These are phyloP conservation scores for Neria commutata DNA, from an alignment of 2,888 invertebrate genomes.

Conservation along the genomic window DNA sequence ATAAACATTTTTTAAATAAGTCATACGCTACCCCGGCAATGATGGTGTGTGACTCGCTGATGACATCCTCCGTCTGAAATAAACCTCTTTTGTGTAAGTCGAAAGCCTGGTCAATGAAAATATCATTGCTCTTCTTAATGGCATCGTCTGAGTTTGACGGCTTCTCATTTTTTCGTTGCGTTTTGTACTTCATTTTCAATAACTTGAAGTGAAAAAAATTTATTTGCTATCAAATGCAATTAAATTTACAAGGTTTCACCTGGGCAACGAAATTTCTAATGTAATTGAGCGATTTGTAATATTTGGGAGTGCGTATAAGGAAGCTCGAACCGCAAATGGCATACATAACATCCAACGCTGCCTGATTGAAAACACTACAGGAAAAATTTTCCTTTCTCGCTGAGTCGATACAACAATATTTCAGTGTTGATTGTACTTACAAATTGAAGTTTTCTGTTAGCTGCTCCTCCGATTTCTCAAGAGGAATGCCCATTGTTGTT, in stretches of 20 bases:
- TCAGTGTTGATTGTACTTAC: conserved; percentile 17
- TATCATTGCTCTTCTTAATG: conserved; percentile 26
- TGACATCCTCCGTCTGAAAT: conserved; percentile 34
- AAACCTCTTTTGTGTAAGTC: conserved; percentile 34
- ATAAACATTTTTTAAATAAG: neutral
- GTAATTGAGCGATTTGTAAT: conserved; percentile 22
- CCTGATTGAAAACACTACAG: conserved; percentile 6
- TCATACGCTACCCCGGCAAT: conserved; percentile 38
- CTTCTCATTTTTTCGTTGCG: no score
- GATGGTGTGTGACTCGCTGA: conserved; percentile 39
- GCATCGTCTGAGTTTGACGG: neutral
- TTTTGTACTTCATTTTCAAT: no score
- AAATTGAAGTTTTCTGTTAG: conserved; percentile 14
- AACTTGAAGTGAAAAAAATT: no score
- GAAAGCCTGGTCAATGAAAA: conserved; percentile 38
- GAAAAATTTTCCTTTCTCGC: neutral
- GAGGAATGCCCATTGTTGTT: conserved; percentile 21
- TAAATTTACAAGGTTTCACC: neutral
- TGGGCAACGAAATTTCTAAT: neutral
- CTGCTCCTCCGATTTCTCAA: conserved; percentile 11
- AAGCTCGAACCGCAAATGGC: conserved; percentile 19
- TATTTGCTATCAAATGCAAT: no score
- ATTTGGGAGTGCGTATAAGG: conserved; percentile 25
- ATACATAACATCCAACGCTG: conserved; percentile 1
- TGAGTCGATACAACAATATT: neutral